phyloP scores from a whole-genome alignment of 2,888 invertebrate genomes.

The Neoascia interrupta region DNA sequence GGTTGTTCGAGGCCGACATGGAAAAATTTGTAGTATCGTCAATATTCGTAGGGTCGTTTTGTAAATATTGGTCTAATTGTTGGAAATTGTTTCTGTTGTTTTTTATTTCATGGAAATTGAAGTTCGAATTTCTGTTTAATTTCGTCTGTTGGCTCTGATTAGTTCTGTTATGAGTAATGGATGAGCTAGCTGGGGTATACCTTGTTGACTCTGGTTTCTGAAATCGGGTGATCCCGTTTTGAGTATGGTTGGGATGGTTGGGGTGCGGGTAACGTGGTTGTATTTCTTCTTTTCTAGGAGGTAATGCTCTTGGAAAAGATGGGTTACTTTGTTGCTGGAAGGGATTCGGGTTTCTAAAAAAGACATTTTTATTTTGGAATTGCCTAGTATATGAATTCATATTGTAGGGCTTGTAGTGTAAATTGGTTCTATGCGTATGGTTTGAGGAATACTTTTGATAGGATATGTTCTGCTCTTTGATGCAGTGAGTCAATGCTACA shows the following conservation, averaged over 20 bases:
- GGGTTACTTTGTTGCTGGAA: background rate
- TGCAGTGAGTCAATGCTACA: conserved; percentile 9
- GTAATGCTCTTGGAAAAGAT: background rate
- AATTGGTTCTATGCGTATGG: conserved; percentile 3
- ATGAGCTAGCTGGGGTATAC: background rate
- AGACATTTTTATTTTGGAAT: background rate
- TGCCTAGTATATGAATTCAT: background rate
- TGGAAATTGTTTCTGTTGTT: background rate
- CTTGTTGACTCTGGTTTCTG: background rate
- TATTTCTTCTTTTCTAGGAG: background rate
- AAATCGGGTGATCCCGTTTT: background rate
- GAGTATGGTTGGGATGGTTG: background rate
- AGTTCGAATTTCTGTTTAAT: background rate
- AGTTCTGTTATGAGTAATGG: background rate
- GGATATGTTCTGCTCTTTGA: conserved; percentile 16
- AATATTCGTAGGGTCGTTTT: conserved; percentile 2
- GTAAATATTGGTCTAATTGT: conserved; percentile 10
- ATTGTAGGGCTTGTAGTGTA: background rate
- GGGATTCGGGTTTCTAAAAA: background rate
- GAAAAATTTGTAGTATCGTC: background rate
- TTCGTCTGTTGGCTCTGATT: background rate
- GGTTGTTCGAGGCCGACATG: conserved; percentile 17
- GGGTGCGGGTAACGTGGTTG: background rate
- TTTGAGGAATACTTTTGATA: conserved; percentile 7
- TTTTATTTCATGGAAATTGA: background rate